Base-by-base conservation (phyloP, 2,888 invertebrate species). In the Oxytorus armatus region DNA sequence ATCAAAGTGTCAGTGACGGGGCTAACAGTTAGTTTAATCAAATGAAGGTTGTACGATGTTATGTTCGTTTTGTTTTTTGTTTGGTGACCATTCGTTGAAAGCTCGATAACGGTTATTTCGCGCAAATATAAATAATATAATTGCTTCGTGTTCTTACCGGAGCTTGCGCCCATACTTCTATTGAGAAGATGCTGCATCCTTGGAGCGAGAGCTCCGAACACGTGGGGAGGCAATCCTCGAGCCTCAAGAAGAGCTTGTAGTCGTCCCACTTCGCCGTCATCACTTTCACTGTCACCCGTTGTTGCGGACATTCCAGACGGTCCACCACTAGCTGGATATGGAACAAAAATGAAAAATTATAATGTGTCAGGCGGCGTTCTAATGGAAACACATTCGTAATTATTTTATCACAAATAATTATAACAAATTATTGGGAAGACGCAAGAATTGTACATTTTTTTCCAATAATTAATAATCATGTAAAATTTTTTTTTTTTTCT, bases 101-200 rank as follows among this genome's bases (percentile, higher is more conserved):
- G 36, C 36, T 16, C 3, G 7, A 14, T 4, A 44, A 18, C 4
- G 14, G 23, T 36, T 21, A 18, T 16, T 57, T 33, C 3, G 7
- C 0, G 16, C 14, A 18, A 63, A n/a, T n/a, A n/a, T n/a, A n/a
- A n/a, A n/a, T n/a, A 44, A 16, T 16, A n/a, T 7, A 11, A n/a
- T 21, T 55, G 4, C 10, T 7, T 36, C 10, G 21, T 1, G 16
- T 25, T 61, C 92, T 92, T 93, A 95, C 95, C 94, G 87, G 96
- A 96, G 89, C 95, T 95, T 70, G 97, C 96, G 59, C 98, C 98
- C 94, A 98, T 98, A 84, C 97, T 98, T 85, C 98, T 94, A 91
- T 99, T 98, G 82, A 99, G 93, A 76, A 99, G 93, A 90, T 98
- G 98, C 90, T 99, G 98, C 98, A 99, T 98, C 68, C 99, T 94